Conservation (phyloP, 2,113 vertebrate genomes). For the Tachysurus vachellii region DNA sequence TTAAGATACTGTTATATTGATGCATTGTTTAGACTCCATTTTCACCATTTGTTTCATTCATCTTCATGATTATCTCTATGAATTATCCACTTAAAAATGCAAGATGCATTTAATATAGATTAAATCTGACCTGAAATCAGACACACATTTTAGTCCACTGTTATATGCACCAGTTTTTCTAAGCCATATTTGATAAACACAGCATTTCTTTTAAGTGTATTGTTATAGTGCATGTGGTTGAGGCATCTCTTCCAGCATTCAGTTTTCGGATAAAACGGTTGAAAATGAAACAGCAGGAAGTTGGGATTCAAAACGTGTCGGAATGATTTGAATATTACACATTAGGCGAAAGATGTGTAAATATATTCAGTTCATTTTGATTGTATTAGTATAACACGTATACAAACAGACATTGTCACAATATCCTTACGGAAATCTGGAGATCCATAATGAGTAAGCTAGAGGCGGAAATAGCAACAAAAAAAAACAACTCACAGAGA, state of each 20-base stretch:
- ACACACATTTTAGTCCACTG: neutral
- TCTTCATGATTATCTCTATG: neutral
- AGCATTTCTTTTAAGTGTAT: neutral
- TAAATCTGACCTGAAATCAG: neutral
- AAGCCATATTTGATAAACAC: neutral
- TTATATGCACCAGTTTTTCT: neutral
- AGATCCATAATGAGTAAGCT: neutral
- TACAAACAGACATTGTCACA: neutral
- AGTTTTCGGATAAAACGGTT: neutral
- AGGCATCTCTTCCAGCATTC: neutral
- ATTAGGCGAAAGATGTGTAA: neutral
- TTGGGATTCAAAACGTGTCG: neutral
- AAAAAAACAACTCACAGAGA: neutral
- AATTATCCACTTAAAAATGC: neutral
- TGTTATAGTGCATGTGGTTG: neutral
- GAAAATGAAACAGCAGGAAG: neutral
- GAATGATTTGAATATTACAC: constrained; percentile 2
- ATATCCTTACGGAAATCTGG: neutral
- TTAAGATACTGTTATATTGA: neutral
- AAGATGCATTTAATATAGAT: neutral
- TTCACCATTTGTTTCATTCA: neutral
- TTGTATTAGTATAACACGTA: neutral
- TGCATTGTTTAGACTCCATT: neutral
- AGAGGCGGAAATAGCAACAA: neutral
- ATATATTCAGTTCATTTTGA: neutral